Evolutionary conservation across 2,113 vertebrate genomes (phyloP), one percentile per base, ranked within the genome.

Genomic region (Prionailurus viverrinus): DNA sequence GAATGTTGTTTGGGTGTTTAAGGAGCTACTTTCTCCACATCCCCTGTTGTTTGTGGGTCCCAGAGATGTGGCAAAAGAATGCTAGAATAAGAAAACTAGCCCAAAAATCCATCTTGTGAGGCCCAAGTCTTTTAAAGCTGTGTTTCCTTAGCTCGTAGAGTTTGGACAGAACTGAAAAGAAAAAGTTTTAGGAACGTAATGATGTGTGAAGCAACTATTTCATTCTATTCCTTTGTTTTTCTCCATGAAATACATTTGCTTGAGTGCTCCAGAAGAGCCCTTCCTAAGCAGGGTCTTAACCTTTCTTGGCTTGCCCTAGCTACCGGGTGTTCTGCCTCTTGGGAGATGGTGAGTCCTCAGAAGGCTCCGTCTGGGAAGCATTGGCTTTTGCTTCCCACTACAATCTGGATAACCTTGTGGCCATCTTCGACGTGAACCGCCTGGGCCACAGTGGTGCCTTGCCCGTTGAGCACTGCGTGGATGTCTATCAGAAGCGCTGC

Each of bases 321-420:
- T 99, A 99, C 94, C 99, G 99, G 15, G 99, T 99, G 1, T 99
- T 99, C 97, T 99, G 99, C 98, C 97, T 99, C 96, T 1, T 99
- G 98, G 99, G 99, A 69, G 99, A 99, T 79, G 98, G 99, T 0
- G 99, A 99, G 95, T 99, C 98, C 58, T 99, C 99, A 0, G 99
- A 99, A 97, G 99, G 99, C 31, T 99, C 99, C 0, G 99, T 99
- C 78, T 99, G 99, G 99, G 99, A 99, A 98, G 99, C 99, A 53
- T 99, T 99, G 99, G 99, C 99, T 68, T 99, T 99, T 63, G 99
- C 99, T 0, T 99, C 99, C 65, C 79, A 99, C 98, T 99, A 99
- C 96, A 66, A 97, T 85, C 97, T 99, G 97, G 99, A 99, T 97
- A 99, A 99, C 97, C 98, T 99, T 41, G 99, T 99, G 95, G 99